Conservation (phyloP, 1,140 invertebrate species). For the Drosophila rufa region DNA sequence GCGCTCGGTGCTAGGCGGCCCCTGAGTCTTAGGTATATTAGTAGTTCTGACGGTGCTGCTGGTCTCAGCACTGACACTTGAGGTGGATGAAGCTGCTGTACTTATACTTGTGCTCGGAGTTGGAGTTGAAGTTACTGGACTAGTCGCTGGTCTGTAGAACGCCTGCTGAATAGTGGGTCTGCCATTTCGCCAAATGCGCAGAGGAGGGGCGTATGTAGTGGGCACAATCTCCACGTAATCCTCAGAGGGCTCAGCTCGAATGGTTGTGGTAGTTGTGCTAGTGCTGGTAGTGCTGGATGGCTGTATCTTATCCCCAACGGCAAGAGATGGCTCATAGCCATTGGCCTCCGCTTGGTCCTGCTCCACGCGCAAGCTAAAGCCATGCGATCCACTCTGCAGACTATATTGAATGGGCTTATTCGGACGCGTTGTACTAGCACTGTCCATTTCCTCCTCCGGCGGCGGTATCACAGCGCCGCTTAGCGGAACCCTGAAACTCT, state of each 20-base stretch:
- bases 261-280: constrained; percentile 20
- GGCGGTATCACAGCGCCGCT: constrained; percentile 5
- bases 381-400: constrained; percentile 61
- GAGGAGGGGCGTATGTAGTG: constrained; percentile 80
- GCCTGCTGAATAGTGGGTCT: constrained; percentile 68
- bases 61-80: neutral
- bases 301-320: neutral
- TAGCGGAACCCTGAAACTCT: constrained; percentile 67
- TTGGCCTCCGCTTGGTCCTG: constrained; percentile 23
- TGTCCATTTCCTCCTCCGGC: constrained; percentile 25
- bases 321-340: constrained; percentile 7
- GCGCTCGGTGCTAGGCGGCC: constrained; percentile 33
- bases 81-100: constrained; percentile 2
- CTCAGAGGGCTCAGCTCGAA: constrained; percentile 9
- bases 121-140: neutral
- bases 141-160: constrained; percentile 28
- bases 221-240: constrained; percentile 67
- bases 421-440: constrained; percentile 42
- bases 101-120: constrained; percentile 9
- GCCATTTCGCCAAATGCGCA: constrained; percentile 77
- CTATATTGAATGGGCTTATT: constrained; percentile 68
- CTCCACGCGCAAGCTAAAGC: constrained; percentile 63
- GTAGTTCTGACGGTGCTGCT: constrained; percentile 23
- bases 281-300: constrained; percentile 24
- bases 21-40: constrained; percentile 14